Conservation (phyloP, 2,888 invertebrate genomes). For the Saturnia japonica region DNA sequence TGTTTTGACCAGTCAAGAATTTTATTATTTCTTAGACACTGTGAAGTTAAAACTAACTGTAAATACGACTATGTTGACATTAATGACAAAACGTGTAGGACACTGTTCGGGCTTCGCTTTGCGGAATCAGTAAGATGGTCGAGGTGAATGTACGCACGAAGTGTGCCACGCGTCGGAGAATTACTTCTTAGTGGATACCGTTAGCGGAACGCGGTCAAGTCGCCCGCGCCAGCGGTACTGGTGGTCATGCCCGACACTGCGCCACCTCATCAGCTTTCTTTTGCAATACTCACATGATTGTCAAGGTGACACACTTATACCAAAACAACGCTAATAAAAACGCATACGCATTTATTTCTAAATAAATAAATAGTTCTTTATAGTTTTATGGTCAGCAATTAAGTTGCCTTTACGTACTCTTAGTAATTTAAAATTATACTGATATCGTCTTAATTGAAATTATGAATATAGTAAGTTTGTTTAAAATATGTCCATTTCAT, state of each 20-base stretch:
- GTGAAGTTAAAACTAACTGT: not conserved
- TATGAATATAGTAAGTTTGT: no score
- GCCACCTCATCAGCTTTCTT: slow-evolving; percentile 53
- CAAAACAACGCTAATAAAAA: not conserved
- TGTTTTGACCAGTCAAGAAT: not conserved
- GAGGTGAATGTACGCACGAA: slow-evolving; percentile 81
- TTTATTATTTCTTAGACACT: slow-evolving; percentile 2
- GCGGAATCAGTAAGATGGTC: slow-evolving; percentile 64
- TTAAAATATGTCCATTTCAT: no score
- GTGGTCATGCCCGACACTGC: slow-evolving; percentile 49
- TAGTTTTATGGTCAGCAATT: no score
- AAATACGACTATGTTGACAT: slow-evolving; percentile 3
- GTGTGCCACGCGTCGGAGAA: slow-evolving; percentile 79
- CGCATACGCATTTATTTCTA: not conserved
- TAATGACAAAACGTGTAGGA: slow-evolving; percentile 21
- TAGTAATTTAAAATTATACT: no score
- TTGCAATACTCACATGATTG: slow-evolving; percentile 25
- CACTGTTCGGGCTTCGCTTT: slow-evolving; percentile 25
- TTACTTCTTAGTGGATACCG: slow-evolving; percentile 79
- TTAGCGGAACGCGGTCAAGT: slow-evolving; percentile 81
- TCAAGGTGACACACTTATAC: not conserved
- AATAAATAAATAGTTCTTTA: no score
- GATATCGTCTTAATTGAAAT: no score
- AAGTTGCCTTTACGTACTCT: no score
- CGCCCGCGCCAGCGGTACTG: slow-evolving; percentile 68